phyloP scores from a whole-genome alignment of 2,797 vertebrate species.

The Anniella stebbinsi region DNA sequence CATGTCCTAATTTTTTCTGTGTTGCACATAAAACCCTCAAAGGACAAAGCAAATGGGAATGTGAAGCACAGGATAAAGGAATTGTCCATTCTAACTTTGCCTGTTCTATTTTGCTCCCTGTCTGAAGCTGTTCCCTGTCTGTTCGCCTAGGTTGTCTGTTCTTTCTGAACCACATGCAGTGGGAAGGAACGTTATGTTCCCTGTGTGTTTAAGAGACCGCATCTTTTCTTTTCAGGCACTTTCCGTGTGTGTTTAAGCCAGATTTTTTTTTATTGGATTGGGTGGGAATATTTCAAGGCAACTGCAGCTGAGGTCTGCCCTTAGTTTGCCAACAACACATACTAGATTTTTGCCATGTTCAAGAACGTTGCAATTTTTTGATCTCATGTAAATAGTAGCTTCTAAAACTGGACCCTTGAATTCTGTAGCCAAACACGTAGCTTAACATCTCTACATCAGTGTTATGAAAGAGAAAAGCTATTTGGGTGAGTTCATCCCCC shows the following conservation, averaged over 20 bases:
- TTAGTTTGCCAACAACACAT: neutral
- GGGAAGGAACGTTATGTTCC: constrained; percentile 42
- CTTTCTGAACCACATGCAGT: constrained; percentile 43
- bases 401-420: neutral
- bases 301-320: neutral
- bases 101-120: neutral
- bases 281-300: neutral
- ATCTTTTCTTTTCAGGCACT: neutral
- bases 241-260: neutral
- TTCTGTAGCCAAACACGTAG: neutral
- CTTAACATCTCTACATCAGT: neutral
- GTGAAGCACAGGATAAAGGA: neutral
- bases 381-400: neutral
- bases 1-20: too few relatives aligned
- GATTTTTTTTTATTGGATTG: neutral
- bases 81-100: neutral
- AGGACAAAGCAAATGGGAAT: neutral
- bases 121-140: neutral
- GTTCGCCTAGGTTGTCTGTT: constrained; percentile 14
- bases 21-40: too few relatives aligned
- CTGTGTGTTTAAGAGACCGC: neutral
- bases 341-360: neutral
- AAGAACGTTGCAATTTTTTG: neutral
- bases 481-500: neutral
- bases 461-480: too few relatives aligned